Percentiles rank a stretch among this genome's conserved stretches.
Conservation (phyloP, 2,113 vertebrate genomes). For the Paedocypris sp. region DNA sequence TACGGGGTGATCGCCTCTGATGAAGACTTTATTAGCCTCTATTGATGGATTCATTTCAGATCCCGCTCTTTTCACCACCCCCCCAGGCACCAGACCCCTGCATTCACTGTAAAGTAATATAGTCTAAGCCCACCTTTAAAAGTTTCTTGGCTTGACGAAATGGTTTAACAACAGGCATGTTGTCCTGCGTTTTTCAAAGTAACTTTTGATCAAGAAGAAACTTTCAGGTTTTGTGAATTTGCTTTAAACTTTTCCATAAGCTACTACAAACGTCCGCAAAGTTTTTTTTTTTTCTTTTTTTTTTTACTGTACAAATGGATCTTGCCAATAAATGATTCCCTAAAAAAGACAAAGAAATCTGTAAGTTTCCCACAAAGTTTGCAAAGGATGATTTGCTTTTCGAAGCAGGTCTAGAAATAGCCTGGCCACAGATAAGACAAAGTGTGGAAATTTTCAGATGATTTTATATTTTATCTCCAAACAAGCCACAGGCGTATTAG, state of each 20-base stretch:
- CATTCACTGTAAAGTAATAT: constrained; percentile 49
- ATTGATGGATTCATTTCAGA: constrained; percentile 64
- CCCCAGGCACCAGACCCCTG: constrained; percentile 30
- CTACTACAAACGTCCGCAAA: too few species aligned
- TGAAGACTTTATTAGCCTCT: constrained; percentile 66
- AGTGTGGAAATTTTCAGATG: constrained; percentile 46
- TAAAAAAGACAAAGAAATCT: constrained; percentile 32
- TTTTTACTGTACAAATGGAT: neutral
- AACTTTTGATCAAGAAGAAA: constrained; percentile 26
- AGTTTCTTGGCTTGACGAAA: constrained; percentile 40
- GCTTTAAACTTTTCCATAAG: too few species aligned
- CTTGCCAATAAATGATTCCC: constrained; percentile 5
- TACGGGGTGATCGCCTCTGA: constrained; percentile 59
- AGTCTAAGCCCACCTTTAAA: constrained; percentile 46
- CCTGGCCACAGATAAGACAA: constrained; percentile 42
- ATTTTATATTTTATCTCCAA: constrained; percentile 57
- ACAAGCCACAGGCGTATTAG: constrained; percentile 47
- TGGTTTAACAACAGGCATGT: constrained; percentile 25
- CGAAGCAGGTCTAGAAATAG: constrained; percentile 35
- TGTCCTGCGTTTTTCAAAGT: constrained; percentile 19
- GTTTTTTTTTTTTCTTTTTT: too few species aligned
- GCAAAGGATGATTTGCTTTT: constrained; percentile 40
- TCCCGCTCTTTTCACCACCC: constrained; percentile 26
- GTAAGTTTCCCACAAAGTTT: constrained; percentile 4
- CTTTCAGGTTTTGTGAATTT: too few species aligned